phyloP scores from a whole-genome alignment of 2,113 vertebrate genomes.

The Rhadina sibilatrix region DNA sequence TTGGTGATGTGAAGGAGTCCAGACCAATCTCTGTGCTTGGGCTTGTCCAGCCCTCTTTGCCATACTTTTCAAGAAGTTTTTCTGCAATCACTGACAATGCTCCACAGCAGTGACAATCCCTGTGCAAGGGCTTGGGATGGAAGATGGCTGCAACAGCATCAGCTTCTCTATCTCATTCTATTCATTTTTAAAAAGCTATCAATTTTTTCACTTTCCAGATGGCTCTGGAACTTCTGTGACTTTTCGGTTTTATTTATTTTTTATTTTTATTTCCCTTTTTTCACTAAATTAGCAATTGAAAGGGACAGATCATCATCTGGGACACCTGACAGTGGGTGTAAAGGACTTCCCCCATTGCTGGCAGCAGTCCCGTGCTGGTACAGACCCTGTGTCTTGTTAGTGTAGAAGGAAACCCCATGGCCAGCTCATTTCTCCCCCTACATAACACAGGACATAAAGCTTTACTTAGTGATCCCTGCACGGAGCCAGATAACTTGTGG shows the following conservation, averaged over 20 bases:
- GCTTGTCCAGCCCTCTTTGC: neutral
- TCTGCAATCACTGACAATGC: neutral
- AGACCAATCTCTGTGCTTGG: neutral
- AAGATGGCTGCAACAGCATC: neutral
- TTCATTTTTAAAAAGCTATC: neutral
- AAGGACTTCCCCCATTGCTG: neutral
- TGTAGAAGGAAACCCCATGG: neutral
- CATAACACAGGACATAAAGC: neutral
- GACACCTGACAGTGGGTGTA: neutral
- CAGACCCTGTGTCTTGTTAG: fast-evolving
- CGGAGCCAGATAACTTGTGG: neutral
- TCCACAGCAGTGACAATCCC: neutral
- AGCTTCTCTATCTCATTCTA: neutral
- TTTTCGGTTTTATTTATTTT: neutral
- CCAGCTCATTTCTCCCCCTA: neutral
- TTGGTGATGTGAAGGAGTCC: neutral
- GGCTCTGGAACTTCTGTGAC: neutral
- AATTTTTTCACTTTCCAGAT: neutral
- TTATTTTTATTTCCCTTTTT: neutral
- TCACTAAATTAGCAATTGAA: neutral
- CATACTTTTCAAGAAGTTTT: neutral
- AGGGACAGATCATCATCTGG: neutral
- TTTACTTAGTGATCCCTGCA: neutral
- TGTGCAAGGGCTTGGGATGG: neutral
- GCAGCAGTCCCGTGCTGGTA: neutral